These are phyloP conservation scores for Pyrrhia umbra DNA, from an alignment of 2,888 invertebrate species.

Conservation along the genomic window DNA sequence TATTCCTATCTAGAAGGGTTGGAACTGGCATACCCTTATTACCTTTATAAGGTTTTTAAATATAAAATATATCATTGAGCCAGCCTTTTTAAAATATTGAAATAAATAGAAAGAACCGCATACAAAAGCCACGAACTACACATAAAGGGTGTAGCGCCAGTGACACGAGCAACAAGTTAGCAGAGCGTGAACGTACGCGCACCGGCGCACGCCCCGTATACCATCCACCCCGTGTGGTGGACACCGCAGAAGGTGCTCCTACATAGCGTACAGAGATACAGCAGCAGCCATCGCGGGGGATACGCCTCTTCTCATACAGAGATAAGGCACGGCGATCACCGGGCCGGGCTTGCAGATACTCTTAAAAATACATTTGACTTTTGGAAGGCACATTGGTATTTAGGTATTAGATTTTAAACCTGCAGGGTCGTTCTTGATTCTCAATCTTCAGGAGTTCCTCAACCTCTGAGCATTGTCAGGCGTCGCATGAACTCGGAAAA, in stretches of 20 bases:
- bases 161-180: conserved; percentile 51
- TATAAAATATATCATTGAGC: neutral
- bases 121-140: conserved; percentile 10
- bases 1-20: neutral
- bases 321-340: too few species aligned
- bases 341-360: too few species aligned
- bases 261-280: neutral
- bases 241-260: conserved; percentile 19
- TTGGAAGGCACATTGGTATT: too few species aligned
- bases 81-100: neutral
- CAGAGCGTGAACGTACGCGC: conserved; percentile 56
- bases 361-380: too few species aligned
- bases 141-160: conserved; percentile 43
- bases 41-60: neutral
- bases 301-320: too few species aligned
- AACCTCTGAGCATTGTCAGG: too few species aligned
- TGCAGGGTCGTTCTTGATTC: too few species aligned
- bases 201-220: conserved; percentile 39
- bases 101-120: neutral
- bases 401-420: too few species aligned
- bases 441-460: too few species aligned
- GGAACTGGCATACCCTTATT: too few species aligned
- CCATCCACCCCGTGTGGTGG: neutral
- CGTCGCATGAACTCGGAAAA: too few species aligned
- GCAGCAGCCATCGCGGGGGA: too few species aligned